Evolutionary conservation across 2,888 invertebrate species (phyloP).

Genomic region (Amphipoea lucens): DNA sequence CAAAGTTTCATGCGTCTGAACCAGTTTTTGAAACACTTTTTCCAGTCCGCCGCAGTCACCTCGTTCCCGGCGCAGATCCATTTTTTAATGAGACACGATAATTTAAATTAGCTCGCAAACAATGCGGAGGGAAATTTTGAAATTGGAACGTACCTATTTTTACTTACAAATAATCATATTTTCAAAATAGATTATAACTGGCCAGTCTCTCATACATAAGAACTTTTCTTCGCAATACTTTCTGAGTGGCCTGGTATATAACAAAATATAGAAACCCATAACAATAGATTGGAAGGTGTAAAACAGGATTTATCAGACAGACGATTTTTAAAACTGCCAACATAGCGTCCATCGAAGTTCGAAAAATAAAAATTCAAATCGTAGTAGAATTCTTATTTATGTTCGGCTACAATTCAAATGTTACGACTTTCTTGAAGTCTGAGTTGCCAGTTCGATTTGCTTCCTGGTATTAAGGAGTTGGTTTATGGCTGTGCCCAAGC

Average conservation of each 20-base stretch:
- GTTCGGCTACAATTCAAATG: constrained; percentile 75
- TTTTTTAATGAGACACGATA: no score
- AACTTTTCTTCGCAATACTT: no score
- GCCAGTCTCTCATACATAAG: no score
- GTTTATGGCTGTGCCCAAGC: constrained; percentile 72
- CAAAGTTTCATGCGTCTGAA: no score
- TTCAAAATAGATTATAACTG: no score
- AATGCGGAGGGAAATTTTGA: no score
- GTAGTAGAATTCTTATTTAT: constrained; percentile 71
- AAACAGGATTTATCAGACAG: constrained; percentile 11
- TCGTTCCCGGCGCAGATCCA: no score
- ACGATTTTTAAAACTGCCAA: constrained; percentile 35
- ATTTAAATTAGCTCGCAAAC: no score
- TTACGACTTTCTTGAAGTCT: constrained; percentile 70
- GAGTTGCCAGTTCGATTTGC: constrained; percentile 72
- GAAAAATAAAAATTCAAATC: constrained; percentile 66
- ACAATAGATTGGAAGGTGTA: constrained; percentile 13
- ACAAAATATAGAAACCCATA: not conserved
- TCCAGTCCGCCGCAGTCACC: no score
- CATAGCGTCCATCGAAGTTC: constrained; percentile 34
- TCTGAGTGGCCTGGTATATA: not conserved
- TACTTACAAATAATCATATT: no score
- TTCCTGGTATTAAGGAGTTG: constrained; percentile 73
- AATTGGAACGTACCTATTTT: no score
- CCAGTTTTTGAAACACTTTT: no score